Evolutionary conservation across 1,140 invertebrate species (phyloP).

Genomic region (Bombus waltoni): DNA sequence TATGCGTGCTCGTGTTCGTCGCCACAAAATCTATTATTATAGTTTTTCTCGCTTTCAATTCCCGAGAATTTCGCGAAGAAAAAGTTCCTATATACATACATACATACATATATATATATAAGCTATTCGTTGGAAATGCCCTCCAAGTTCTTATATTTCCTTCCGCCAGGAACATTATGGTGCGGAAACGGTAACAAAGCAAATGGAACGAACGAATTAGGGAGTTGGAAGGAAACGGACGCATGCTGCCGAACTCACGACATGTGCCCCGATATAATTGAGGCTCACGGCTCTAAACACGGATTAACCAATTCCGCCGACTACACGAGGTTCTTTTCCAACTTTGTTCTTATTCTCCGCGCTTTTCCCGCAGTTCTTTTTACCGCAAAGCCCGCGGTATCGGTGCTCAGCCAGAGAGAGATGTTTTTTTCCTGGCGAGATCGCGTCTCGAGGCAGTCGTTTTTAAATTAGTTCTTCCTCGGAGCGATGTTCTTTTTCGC

Average conservation of each 20-base stretch:
- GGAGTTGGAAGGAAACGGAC: slow-evolving; percentile 84
- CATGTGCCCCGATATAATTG: slow-evolving; percentile 87
- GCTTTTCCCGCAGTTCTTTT: not conserved
- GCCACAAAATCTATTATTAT: no score
- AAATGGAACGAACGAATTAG: no score
- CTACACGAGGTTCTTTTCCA: slow-evolving; percentile 82
- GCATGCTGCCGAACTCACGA: slow-evolving; percentile 91
- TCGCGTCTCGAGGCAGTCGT: not conserved
- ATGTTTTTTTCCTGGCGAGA: not conserved
- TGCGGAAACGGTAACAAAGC: no score
- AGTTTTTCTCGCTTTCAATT: no score
- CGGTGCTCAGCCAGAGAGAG: not conserved
- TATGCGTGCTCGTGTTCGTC: no score
- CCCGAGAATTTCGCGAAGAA: no score
- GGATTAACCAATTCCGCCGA: slow-evolving; percentile 86
- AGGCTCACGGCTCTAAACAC: slow-evolving; percentile 84
- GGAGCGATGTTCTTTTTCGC: not conserved
- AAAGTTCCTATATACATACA: no score
- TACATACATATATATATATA: no score
- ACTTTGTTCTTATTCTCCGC: not conserved
- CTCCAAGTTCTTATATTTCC: no score
- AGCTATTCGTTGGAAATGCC: no score
- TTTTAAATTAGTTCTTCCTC: slow-evolving; percentile 39
- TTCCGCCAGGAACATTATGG: no score
- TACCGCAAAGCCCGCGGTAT: not conserved